Conservation (phyloP, 2,113 vertebrate genomes). For the Lepus europaeus region DNA sequence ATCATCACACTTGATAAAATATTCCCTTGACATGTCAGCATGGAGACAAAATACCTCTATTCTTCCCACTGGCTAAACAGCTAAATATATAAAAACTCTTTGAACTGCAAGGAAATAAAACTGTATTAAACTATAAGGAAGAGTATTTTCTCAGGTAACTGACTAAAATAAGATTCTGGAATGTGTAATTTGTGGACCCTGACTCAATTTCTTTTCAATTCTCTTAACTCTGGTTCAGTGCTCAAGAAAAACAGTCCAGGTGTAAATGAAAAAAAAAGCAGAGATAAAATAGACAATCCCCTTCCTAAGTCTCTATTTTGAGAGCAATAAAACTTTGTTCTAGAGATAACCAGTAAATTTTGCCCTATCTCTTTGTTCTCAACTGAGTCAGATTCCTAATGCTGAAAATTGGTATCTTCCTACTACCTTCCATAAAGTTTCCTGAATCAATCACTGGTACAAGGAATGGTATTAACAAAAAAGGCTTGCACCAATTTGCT, state of each 20-base stretch:
- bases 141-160: not conserved
- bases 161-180: constrained; percentile 44
- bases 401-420: not conserved
- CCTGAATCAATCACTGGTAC: not conserved
- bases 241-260: not conserved
- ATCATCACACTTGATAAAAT: not conserved
- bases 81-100: not conserved
- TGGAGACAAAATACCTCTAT: not conserved
- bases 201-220: constrained; percentile 32
- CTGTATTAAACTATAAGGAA: not conserved
- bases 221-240: not conserved
- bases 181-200: not conserved
- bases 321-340: not conserved
- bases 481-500: not conserved
- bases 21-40: not conserved
- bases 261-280: not conserved
- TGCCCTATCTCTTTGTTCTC: not conserved
- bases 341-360: not conserved
- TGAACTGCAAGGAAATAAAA: constrained; percentile 15
- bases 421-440: not conserved
- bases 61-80: not conserved
- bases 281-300: not conserved
- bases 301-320: not conserved
- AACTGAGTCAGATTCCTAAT: not conserved
- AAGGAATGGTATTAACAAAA: not conserved